These are phyloP conservation scores for Cygnus buccinator DNA, from an alignment of 2,113 vertebrate genomes.

Conservation along the genomic window DNA sequence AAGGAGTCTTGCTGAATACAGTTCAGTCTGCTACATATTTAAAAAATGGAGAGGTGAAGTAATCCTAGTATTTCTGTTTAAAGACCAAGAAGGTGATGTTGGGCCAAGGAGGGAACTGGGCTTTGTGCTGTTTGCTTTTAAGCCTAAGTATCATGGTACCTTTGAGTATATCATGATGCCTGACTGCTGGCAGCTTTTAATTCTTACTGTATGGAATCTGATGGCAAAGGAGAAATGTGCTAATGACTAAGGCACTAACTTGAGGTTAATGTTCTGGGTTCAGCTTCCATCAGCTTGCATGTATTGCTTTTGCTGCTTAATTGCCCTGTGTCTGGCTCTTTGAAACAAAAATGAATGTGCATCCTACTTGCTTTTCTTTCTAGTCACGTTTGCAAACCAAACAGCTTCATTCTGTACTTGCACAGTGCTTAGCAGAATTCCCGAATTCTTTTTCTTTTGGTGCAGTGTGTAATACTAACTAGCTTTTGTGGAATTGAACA, in stretches of 20 bases:
- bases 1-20: conserved; percentile 90
- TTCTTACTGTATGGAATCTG: neutral
- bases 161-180: neutral
- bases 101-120: neutral
- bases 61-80: neutral
- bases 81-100: neutral
- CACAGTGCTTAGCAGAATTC: neutral
- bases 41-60: conserved; percentile 85
- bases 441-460: neutral
- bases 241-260: neutral
- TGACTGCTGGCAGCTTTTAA: neutral
- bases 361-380: neutral
- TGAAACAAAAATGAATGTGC: neutral
- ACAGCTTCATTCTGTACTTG: neutral
- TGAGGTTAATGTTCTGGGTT: neutral
- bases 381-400: neutral
- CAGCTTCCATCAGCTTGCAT: neutral
- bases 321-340: neutral
- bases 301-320: neutral
- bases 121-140: neutral
- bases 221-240: neutral
- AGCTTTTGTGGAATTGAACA: neutral
- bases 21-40: conserved; percentile 88
- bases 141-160: neutral
- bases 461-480: neutral